Conservation (phyloP, 2,888 invertebrate species). For the Dynastes tityus region DNA sequence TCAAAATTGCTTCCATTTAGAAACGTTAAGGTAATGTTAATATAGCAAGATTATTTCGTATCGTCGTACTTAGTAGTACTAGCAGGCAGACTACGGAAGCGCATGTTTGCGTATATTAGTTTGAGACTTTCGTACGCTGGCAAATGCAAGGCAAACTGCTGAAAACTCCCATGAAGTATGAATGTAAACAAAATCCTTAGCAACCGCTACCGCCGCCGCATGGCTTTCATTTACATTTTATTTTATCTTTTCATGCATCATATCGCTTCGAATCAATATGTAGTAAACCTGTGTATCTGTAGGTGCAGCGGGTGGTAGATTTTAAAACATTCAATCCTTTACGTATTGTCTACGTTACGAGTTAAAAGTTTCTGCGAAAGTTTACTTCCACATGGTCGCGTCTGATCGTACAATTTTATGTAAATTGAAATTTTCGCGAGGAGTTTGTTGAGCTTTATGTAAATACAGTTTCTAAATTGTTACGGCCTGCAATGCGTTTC, state of each 20-base stretch:
- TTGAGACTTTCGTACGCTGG: constrained; percentile 1
- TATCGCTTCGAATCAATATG: constrained; percentile 37
- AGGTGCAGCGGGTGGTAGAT: constrained; percentile 16
- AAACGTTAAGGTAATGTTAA: too few species aligned
- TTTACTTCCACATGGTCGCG: constrained; percentile 11
- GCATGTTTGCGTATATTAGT: constrained; percentile 29
- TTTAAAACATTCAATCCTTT: constrained; percentile 35
- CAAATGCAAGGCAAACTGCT: constrained; percentile 7
- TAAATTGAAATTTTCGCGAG: constrained; percentile 10
- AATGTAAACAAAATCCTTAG: constrained; percentile 43
- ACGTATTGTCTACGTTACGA: constrained; percentile 14
- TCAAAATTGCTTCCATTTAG: too few species aligned
- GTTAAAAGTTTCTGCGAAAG: constrained; percentile 26
- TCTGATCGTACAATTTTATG: constrained; percentile 15
- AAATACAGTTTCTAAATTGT: too few species aligned
- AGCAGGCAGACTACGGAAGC: not conserved
- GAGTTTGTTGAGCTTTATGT: not conserved
- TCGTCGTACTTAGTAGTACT: not conserved
- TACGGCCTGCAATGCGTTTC: too few species aligned
- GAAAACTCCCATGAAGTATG: constrained; percentile 36
- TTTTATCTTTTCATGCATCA: constrained; percentile 40
- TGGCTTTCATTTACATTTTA: constrained; percentile 41
- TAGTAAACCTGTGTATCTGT: constrained; percentile 20
- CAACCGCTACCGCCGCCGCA: constrained; percentile 30
- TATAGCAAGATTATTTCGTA: too few species aligned